Percentiles rank a stretch among this genome's conserved stretches.
Conservation (phyloP, 2,888 invertebrate species). For the Cactoblastis cactorum region DNA sequence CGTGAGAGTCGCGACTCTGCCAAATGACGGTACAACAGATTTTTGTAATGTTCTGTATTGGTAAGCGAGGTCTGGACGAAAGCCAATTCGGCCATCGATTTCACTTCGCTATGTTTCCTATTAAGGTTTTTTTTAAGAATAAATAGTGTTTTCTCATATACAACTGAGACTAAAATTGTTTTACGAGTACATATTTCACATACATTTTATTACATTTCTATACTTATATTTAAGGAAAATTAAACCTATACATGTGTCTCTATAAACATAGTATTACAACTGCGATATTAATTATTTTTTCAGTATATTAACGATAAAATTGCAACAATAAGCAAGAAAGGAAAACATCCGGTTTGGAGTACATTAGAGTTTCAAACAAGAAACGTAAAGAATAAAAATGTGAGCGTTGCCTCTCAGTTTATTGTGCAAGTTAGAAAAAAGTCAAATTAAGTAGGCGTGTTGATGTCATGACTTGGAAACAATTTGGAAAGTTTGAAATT, state of each 20-base stretch:
- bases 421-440: slow-evolving; percentile 45
- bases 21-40: slow-evolving; percentile 75
- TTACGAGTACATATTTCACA: no score
- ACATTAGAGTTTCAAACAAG: slow-evolving; percentile 39
- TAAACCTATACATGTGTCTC: neutral
- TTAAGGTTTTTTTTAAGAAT: slow-evolving; percentile 53
- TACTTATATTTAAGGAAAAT: no score
- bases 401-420: slow-evolving; percentile 40
- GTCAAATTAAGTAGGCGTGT: slow-evolving; percentile 49
- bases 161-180: no score
- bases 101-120: slow-evolving; percentile 66
- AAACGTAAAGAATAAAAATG: slow-evolving; percentile 49
- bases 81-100: slow-evolving; percentile 76
- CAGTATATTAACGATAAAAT: slow-evolving; percentile 6
- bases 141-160: no score
- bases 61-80: slow-evolving; percentile 66
- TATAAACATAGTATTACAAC: neutral
- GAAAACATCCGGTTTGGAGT: slow-evolving; percentile 35
- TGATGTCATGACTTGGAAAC: slow-evolving; percentile 42
- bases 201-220: no score
- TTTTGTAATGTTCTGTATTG: slow-evolving; percentile 75
- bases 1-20: slow-evolving; percentile 46
- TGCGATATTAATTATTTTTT: neutral
- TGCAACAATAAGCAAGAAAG: slow-evolving; percentile 24
- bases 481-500: slow-evolving; percentile 35